Conservation (phyloP, 2,888 invertebrate genomes). For the Drosophila rubida region DNA sequence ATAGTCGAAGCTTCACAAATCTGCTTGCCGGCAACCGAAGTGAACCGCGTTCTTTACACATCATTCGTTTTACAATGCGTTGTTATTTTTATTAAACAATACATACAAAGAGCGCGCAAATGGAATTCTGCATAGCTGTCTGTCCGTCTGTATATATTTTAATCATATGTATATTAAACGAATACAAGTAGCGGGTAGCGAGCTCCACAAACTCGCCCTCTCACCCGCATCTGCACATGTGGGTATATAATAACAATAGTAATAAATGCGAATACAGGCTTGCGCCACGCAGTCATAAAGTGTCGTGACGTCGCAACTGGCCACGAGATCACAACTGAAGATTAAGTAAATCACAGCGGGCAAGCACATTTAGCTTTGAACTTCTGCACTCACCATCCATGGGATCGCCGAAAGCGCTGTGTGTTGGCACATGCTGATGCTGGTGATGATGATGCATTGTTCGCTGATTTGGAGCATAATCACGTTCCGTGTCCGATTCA, state of each 20-base stretch:
- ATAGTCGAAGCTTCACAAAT: constrained; percentile 2
- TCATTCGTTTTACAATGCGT: constrained; percentile 6
- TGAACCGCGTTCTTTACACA: constrained; percentile 1
- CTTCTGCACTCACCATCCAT: constrained; percentile 72
- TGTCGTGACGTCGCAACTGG: constrained; percentile 35
- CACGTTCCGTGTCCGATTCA: constrained; percentile 82
- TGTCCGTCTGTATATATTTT: constrained; percentile 4
- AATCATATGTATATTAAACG: constrained; percentile 28
- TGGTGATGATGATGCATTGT: constrained; percentile 67
- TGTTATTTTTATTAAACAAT: constrained; percentile 24
- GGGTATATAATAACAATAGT: constrained; percentile 15
- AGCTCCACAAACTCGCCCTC: constrained; percentile 6
- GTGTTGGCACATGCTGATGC: constrained; percentile 83
- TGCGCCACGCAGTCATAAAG: constrained; percentile 36
- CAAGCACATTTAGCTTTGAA: neutral
- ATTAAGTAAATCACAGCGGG: constrained; percentile 31
- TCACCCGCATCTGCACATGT: constrained; percentile 4
- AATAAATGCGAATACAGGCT: constrained; percentile 36
- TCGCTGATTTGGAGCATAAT: constrained; percentile 65
- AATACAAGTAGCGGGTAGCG: constrained; percentile 15
- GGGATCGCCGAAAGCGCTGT: constrained; percentile 84
- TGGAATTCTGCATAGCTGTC: constrained; percentile 22
- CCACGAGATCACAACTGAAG: constrained; percentile 31
- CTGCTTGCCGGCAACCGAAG: neutral
- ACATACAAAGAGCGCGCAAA: constrained; percentile 3